Percentiles rank a stretch among this genome's conserved stretches.
These are phyloP conservation scores for Pseudomyrmex concolor DNA, from an alignment of 1,140 invertebrate genomes.

Conservation along the genomic window DNA sequence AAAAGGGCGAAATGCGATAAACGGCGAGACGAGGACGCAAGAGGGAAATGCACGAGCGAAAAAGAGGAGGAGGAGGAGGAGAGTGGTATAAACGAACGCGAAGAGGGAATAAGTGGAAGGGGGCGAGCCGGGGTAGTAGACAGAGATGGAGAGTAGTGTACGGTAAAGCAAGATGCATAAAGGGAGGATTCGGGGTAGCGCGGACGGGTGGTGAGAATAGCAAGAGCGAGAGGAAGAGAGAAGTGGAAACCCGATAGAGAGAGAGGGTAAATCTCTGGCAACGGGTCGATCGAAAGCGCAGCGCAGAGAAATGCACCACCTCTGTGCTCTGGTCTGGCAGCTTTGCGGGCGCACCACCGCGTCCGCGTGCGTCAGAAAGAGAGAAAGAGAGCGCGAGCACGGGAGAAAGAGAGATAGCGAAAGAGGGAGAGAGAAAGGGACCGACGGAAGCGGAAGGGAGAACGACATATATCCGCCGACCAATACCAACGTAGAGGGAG, in stretches of 20 bases:
- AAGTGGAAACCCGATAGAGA: neutral
- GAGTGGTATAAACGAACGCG: neutral
- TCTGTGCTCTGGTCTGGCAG: conserved; percentile 79
- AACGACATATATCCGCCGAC: conserved; percentile 64
- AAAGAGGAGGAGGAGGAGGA: conserved; percentile 13
- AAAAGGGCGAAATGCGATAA: conserved; percentile 37
- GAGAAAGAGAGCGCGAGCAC: conserved; percentile 44
- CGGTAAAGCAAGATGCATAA: conserved; percentile 51
- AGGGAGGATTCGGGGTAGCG: conserved; percentile 69
- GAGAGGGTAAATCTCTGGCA: conserved; percentile 67
- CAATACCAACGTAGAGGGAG: conserved; percentile 75
- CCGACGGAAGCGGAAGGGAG: conserved; percentile 55
- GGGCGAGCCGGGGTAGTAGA: conserved; percentile 64
- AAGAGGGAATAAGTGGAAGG: conserved; percentile 41
- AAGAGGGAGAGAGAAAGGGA: conserved; percentile 51
- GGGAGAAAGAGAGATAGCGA: conserved; percentile 27
- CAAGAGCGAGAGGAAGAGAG: conserved; percentile 11
- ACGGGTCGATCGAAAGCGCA: conserved; percentile 85
- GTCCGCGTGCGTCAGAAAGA: conserved; percentile 62
- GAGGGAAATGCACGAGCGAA: conserved; percentile 69
- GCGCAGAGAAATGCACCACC: conserved; percentile 84
- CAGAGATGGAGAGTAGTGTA: conserved; percentile 65
- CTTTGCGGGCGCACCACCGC: conserved; percentile 77
- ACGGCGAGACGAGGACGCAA: conserved; percentile 46
- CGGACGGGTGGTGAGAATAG: conserved; percentile 16